Evolutionary conservation across 2,113 vertebrate species (phyloP), one percentile per base, ranked within the genome.

Genomic region (Thunnus maccoyii): DNA sequence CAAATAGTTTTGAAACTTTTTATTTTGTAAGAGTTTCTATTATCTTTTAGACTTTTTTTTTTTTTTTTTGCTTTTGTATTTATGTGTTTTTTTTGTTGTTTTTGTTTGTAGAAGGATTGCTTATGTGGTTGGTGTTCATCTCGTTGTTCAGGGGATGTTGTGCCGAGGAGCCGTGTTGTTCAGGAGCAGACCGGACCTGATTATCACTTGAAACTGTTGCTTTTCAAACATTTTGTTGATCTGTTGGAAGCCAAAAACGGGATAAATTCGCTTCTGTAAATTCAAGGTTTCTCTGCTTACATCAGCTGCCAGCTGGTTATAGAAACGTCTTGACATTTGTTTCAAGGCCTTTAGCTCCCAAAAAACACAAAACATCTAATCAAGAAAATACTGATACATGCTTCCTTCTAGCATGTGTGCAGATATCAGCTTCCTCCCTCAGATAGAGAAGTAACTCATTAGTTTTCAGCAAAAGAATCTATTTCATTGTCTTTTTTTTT

Each of bases 21-120:
- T 86, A 82, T 93, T 92, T 92, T 93, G 78, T 91, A 92, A 94
- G 88, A 91, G 79, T 93, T 93, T 95, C 84, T 92, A 85, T 93
- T 65, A 90, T 90, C 90, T 91, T 92, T 76, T 94, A 92, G 92
- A 89, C 62, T 50, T 89, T 88, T 91, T 58, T 63, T 36, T 41
- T 47, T 78, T 56, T 58, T 55, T 90, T 91, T 91, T 86, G 64
- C 62, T 83, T 89, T 89, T 91, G 83, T 95, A 91, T 95, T 95
- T 95, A 93, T 94, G 89, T 92, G 82, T 92, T 90, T 88, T 78
- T 90, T 86, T 86, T 70, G 65, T 32, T 71, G 80, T 89, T 82
- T 90, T 90, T 89, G 80, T 86, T 41, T 74, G 91, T 94, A 94
- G 94, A 94, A 95, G 92, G 92, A 94, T 89, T 79, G 76, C 84